These are phyloP conservation scores for Himalopsyche tibetana DNA, from an alignment of 2,888 invertebrate species.

Conservation along the genomic window DNA sequence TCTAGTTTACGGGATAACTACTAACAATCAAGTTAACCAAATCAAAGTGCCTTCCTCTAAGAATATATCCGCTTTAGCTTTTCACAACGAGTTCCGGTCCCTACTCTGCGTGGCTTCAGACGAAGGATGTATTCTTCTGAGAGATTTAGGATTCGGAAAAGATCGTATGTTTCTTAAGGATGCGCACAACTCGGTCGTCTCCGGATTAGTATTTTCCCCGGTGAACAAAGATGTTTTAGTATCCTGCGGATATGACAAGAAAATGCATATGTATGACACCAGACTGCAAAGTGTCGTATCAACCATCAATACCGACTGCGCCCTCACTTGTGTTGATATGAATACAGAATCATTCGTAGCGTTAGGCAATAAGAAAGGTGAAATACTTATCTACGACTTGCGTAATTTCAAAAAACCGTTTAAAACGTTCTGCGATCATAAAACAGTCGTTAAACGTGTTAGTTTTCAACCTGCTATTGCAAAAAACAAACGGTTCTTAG, in stretches of 20 bases:
- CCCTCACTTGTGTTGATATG: constrained; percentile 72
- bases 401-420: constrained; percentile 75
- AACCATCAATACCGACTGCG: constrained; percentile 71
- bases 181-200: constrained; percentile 78
- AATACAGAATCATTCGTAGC: constrained; percentile 75
- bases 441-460: constrained; percentile 74
- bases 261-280: constrained; percentile 78
- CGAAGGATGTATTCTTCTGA: constrained; percentile 74
- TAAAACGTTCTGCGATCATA: constrained; percentile 75
- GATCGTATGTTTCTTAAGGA: constrained; percentile 75
- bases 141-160: constrained; percentile 74
- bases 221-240: constrained; percentile 77
- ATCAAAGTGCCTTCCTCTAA: constrained; percentile 73
- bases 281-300: constrained; percentile 74
- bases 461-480: constrained; percentile 72
- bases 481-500: constrained; percentile 69
- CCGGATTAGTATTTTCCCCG: constrained; percentile 77
- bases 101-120: constrained; percentile 75
- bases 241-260: constrained; percentile 77
- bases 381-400: constrained; percentile 76
- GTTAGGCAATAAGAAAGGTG: constrained; percentile 77
- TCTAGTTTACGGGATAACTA: constrained; percentile 74
- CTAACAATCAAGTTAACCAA: constrained; percentile 74
- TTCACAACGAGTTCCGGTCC: constrained; percentile 74
- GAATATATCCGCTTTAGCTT: constrained; percentile 75